phyloP scores from a whole-genome alignment of 2,797 vertebrate genomes.

The Acanthornis magna region DNA sequence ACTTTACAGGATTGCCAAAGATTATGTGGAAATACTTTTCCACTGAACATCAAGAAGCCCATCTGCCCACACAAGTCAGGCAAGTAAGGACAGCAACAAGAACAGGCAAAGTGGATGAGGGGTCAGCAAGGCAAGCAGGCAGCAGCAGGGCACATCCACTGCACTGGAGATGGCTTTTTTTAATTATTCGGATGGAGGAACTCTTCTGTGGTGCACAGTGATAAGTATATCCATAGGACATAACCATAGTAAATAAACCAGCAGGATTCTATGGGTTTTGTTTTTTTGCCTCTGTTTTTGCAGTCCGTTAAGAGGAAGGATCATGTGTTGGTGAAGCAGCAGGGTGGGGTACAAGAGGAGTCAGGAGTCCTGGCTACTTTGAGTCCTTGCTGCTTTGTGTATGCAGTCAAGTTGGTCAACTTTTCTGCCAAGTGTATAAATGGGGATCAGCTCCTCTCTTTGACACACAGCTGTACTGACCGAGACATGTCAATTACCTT shows the following conservation, averaged over 20 bases:
- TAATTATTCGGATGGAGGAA: background rate
- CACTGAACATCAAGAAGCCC: background rate
- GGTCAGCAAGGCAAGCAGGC: background rate
- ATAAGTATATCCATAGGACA: background rate
- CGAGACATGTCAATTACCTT: background rate
- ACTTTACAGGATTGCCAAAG: background rate
- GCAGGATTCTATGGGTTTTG: background rate
- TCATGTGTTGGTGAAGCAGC: background rate
- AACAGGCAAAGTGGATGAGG: background rate
- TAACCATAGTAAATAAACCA: background rate
- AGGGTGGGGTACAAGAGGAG: background rate
- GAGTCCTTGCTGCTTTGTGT: background rate
- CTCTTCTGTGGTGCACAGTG: background rate
- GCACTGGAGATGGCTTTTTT: background rate
- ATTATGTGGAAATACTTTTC: background rate
- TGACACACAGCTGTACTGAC: background rate
- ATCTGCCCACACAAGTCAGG: background rate
- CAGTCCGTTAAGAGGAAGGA: background rate
- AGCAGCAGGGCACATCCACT: background rate
- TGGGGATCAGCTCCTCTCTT: background rate
- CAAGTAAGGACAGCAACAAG: background rate
- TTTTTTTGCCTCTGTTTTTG: background rate
- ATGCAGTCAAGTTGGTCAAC: accelerated
- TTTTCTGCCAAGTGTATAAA: background rate
- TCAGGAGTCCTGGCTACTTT: background rate